A percentile compares a stretch with the other conserved stretches of the same genome.
Evolutionary conservation across 1,140 invertebrate genomes (phyloP).

Genomic region (Brachionus paranguensis): DNA sequence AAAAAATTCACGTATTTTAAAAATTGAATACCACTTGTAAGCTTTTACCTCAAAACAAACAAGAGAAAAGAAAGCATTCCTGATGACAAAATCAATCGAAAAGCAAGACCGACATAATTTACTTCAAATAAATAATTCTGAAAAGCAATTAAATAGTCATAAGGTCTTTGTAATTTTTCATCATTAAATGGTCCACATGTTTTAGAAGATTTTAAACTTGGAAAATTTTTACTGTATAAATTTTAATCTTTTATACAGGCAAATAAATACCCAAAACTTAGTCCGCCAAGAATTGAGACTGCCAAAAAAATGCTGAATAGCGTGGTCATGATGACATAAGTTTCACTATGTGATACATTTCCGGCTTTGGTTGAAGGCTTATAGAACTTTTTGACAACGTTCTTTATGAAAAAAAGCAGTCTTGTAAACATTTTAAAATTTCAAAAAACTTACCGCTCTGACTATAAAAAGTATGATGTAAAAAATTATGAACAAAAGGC

Average conservation of each 20-base stretch:
- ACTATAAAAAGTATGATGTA: background rate
- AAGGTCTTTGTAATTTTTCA: background rate
- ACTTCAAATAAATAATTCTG: background rate
- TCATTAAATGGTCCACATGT: conserved; percentile 18
- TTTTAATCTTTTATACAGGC: background rate
- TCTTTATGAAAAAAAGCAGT: background rate
- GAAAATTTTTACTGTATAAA: background rate
- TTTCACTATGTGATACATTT: background rate
- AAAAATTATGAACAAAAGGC: background rate
- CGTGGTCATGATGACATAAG: background rate
- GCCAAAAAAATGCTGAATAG: background rate
- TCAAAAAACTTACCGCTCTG: background rate
- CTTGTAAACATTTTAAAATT: background rate
- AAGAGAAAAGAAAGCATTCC: background rate
- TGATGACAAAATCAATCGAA: background rate
- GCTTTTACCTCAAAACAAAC: background rate
- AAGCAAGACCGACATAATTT: background rate
- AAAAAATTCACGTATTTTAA: background rate
- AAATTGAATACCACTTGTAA: background rate
- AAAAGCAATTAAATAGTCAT: conserved; percentile 5
- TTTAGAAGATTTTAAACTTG: background rate
- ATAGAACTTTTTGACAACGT: background rate
- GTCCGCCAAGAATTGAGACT: background rate
- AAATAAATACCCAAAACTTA: background rate
- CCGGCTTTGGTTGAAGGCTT: background rate